Conservation (phyloP, 1,140 invertebrate species). For the Watersipora subatra region DNA sequence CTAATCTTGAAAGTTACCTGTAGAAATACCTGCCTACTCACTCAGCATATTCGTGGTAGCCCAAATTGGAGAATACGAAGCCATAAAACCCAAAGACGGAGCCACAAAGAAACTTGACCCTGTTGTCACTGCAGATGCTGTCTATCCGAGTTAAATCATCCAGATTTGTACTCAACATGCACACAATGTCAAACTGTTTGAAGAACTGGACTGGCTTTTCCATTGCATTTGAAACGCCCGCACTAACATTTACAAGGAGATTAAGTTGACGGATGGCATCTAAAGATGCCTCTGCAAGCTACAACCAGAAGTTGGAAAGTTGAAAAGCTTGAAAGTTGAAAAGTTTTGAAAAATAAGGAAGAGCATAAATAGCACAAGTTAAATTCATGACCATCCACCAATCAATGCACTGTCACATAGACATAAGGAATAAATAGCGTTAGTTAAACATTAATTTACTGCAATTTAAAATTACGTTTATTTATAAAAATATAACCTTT, state of each 20-base stretch:
- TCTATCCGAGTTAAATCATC: slow-evolving; percentile 62
- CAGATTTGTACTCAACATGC: slow-evolving; percentile 59
- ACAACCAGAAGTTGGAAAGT: no score
- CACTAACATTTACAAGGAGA: slow-evolving; percentile 72
- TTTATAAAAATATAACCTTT: no score
- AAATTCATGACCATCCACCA: no score
- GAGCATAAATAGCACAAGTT: no score
- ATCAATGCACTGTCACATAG: no score
- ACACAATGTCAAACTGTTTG: slow-evolving; percentile 66
- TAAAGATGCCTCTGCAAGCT: slow-evolving; percentile 71
- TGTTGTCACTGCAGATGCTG: slow-evolving; percentile 58
- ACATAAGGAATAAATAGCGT: no score
- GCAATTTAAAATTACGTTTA: no score
- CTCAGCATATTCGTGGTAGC: slow-evolving; percentile 71
- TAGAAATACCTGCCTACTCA: slow-evolving; percentile 52
- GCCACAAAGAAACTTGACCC: slow-evolving; percentile 72
- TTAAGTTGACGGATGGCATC: slow-evolving; percentile 67
- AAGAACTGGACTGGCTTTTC: slow-evolving; percentile 57
- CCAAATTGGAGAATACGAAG: slow-evolving; percentile 76
- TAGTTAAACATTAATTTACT: no score
- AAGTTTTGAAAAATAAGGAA: no score
- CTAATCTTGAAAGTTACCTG: no score
- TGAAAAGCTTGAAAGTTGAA: no score
- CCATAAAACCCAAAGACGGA: slow-evolving; percentile 89
- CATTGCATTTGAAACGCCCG: slow-evolving; percentile 51